Base-by-base conservation (phyloP, 2,888 invertebrate genomes). In the Odontothrips loti region DNA sequence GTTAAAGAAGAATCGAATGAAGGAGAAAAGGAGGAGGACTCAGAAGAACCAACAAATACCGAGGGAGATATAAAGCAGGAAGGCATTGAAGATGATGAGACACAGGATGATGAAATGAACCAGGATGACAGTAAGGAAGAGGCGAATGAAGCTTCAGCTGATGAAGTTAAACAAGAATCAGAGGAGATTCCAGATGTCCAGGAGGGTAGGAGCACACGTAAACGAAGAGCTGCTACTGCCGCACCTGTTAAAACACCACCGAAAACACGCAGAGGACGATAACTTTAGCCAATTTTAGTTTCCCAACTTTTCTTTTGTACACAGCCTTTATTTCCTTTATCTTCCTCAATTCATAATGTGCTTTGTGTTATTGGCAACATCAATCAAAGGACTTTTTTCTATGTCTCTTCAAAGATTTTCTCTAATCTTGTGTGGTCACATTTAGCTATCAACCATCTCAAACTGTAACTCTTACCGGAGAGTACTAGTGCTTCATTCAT, bases 211-310 rank as follows among this genome's bases (percentile, higher is more conserved):
- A 75, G 27, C 68, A 75, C 68, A 12, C 68, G 68, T 12, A 75
- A 75, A 27, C 68, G 68, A 27, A 75, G 68, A 75, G 68, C 68
- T 27, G 68, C 68, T 9, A 27, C 68, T 27, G 68, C 27, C 27
- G 23, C 68, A n/a, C 68, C 68, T 8, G 23, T 75, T 75, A 75
- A 75, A 75, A 75, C 68, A 23, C 68, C 68, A 75, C 68, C 68
- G 23, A 75, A 75, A 75, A 75, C 68, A 4, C 68, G 68, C 23
- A 23, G 68, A 27, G 68, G 68, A 12, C 68, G 68, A 75, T 75
- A 75, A 75, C 68, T 75, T 27, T 75, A 23, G 27, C 23, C 23
- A 27, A 27, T 12, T 75, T 75, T 27, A 75, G 68, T 75, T 23
- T 27, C 23, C 68, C 10, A 75, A 27, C 68, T 75, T 75, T 75